Evolutionary conservation across 2,888 invertebrate species (phyloP).

Genomic region (Himalopsyche japonica): DNA sequence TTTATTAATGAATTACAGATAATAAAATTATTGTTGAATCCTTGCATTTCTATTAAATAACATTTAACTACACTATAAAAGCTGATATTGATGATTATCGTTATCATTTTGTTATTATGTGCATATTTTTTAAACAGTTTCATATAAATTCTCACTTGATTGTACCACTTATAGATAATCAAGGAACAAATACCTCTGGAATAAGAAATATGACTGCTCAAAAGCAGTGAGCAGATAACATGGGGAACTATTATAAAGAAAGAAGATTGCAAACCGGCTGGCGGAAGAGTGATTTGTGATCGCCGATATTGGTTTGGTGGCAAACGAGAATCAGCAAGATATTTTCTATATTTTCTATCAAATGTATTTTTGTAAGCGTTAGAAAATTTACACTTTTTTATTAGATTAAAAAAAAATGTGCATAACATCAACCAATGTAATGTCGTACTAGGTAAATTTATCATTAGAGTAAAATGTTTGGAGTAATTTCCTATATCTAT

Average conservation of each 20-base stretch:
- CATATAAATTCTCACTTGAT: background rate
- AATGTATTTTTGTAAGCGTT: background rate
- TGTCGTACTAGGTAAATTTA: background rate
- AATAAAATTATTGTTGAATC: too few species aligned
- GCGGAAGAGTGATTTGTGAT: background rate
- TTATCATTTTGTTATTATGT: too few species aligned
- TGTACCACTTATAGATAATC: conserved; percentile 65
- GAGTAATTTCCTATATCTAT: background rate
- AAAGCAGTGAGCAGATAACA: conserved; percentile 41
- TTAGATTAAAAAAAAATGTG: background rate
- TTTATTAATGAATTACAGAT: too few species aligned
- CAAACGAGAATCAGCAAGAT: background rate
- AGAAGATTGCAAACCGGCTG: background rate
- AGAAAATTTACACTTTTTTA: background rate
- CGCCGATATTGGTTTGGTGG: background rate
- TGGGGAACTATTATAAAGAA: background rate
- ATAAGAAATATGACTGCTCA: conserved; percentile 43
- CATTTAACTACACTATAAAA: too few species aligned
- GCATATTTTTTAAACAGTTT: too few species aligned
- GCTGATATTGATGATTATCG: too few species aligned
- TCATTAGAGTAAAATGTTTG: background rate
- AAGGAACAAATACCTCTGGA: conserved; percentile 75
- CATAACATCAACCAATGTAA: background rate
- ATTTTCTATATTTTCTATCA: background rate
- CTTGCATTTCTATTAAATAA: too few species aligned